These are phyloP conservation scores for Ctenodactylus gundi DNA, from an alignment of 2,113 vertebrate species.

Conservation along the genomic window DNA sequence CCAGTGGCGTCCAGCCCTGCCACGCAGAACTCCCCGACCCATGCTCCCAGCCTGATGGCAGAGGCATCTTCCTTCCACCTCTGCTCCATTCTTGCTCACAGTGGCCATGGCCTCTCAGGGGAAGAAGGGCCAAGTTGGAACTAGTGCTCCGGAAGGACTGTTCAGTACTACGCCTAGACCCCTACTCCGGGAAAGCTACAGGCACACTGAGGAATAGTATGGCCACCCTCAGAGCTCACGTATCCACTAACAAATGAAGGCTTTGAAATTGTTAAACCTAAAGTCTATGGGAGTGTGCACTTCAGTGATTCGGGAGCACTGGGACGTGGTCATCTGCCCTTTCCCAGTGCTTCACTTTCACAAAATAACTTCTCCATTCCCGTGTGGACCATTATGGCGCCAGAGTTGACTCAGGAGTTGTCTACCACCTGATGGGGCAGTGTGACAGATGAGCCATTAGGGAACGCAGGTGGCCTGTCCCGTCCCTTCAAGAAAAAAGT, in stretches of 20 bases:
- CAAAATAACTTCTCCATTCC: neutral
- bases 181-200: conserved; percentile 48
- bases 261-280: conserved; percentile 61
- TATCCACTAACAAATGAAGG: conserved; percentile 28
- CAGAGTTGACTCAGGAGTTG: conserved; percentile 83
- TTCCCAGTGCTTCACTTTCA: conserved; percentile 13
- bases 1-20: neutral
- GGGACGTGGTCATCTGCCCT: conserved; percentile 5
- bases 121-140: neutral
- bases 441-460: conserved; percentile 90
- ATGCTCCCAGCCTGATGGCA: neutral
- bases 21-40: neutral
- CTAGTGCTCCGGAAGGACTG: neutral
- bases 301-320: neutral
- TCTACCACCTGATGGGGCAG: conserved; percentile 97
- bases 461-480: conserved; percentile 92
- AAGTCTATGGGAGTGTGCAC: conserved; percentile 59
- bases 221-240: conserved; percentile 50
- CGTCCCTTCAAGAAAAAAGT: conserved; percentile 96
- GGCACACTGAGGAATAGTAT: conserved; percentile 36
- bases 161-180: conserved; percentile 22
- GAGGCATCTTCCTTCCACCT: neutral
- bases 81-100: neutral
- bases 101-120: conserved; percentile 56
- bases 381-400: accelerated